Conservation (phyloP, 2,888 invertebrate genomes). For the Cheilosia soror region DNA sequence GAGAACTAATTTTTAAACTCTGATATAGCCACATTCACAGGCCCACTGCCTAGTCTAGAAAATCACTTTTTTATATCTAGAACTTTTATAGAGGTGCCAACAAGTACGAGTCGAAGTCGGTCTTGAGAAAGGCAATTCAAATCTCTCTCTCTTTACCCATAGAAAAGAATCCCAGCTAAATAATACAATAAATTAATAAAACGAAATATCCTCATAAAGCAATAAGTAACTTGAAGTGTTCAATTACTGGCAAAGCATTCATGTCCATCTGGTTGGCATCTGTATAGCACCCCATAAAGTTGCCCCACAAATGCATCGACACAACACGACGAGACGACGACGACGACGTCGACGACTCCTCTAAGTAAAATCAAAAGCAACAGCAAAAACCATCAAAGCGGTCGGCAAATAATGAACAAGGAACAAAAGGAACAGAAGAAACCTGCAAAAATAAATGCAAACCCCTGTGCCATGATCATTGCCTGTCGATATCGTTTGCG, state of each 20-base stretch:
- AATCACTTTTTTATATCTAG: too few relatives aligned
- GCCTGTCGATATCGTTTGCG: constrained; percentile 72
- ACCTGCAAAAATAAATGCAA: constrained; percentile 61
- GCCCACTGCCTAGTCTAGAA: too few relatives aligned
- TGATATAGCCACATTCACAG: too few relatives aligned
- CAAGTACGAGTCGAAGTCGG: too few relatives aligned
- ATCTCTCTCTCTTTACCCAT: too few relatives aligned
- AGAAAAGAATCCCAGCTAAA: too few relatives aligned
- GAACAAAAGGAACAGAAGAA: constrained; percentile 43
- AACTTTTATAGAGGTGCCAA: too few relatives aligned
- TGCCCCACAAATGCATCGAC: constrained; percentile 52
- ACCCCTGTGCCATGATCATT: constrained; percentile 69
- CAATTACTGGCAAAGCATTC: constrained; percentile 58
- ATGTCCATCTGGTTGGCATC: constrained; percentile 55
- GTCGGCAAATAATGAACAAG: constrained; percentile 58
- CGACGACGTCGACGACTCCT: neutral
- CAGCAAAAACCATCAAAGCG: constrained; percentile 58
- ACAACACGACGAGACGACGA: constrained; percentile 5
- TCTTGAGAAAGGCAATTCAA: too few relatives aligned
- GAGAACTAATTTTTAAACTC: too few relatives aligned
- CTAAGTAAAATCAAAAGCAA: constrained; percentile 7
- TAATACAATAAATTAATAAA: neutral
- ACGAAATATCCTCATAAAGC: constrained; percentile 26
- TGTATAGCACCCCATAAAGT: constrained; percentile 66
- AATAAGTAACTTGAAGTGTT: constrained; percentile 48